phyloP scores from a whole-genome alignment of 92 coral and sea anemone species.

The Parazoanthus atlanticus region DNA sequence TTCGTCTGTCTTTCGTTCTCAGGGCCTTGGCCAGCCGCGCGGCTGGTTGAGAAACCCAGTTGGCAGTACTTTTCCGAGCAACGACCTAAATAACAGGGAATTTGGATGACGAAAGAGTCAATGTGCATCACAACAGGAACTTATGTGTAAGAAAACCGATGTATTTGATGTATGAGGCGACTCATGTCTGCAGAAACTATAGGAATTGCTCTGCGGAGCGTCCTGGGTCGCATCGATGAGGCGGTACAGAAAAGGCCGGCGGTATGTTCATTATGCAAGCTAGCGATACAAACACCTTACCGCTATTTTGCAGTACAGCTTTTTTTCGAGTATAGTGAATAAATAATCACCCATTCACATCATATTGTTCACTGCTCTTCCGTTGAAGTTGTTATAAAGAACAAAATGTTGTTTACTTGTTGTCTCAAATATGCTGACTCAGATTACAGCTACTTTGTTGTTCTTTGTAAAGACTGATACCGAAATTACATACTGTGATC shows the following conservation, averaged over 20 bases:
- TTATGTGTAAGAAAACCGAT: not conserved
- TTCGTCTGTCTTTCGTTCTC: not conserved
- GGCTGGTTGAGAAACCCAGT: too few species aligned
- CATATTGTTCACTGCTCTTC: too few species aligned
- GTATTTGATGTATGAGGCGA: conserved; percentile 62
- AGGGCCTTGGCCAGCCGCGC: not conserved
- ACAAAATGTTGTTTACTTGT: too few species aligned
- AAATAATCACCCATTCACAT: too few species aligned
- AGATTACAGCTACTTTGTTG: too few species aligned
- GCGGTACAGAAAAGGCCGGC: conserved; percentile 76
- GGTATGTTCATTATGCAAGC: conserved; percentile 34
- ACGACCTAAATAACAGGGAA: not conserved
- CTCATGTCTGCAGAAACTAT: conserved; percentile 74
- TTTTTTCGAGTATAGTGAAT: too few species aligned
- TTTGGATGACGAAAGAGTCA: not conserved
- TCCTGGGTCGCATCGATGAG: conserved; percentile 66
- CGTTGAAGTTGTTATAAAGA: too few species aligned
- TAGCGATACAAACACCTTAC: too few species aligned
- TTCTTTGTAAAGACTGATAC: too few species aligned
- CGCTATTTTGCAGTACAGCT: too few species aligned
- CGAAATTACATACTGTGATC: too few species aligned
- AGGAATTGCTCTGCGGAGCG: conserved; percentile 81
- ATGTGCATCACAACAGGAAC: not conserved
- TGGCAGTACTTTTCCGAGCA: not conserved
- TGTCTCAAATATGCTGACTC: too few species aligned